A percentile compares a stretch with the other conserved stretches of the same genome.
Conservation (phyloP, 1,140 invertebrate species). For the Eupeodes corollae region DNA sequence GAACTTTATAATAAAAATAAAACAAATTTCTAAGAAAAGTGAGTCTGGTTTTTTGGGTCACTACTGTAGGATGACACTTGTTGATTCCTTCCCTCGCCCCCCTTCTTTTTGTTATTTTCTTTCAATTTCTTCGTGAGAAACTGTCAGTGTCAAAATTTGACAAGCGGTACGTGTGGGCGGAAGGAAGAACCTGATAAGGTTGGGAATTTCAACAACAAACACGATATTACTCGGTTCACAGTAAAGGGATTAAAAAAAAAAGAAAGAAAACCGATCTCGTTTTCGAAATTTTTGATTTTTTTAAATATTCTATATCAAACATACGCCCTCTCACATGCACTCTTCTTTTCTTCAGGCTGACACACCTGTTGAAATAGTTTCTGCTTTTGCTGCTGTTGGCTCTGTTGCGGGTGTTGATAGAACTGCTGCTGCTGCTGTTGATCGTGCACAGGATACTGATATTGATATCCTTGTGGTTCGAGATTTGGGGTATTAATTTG, state of each 20-base stretch:
- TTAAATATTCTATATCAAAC: conserved; percentile 2
- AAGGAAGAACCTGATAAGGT: conserved; percentile 20
- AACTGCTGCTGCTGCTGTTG: background rate
- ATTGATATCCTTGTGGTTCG: conserved; percentile 13
- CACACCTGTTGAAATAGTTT: conserved; percentile 30
- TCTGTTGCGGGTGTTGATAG: conserved; percentile 10
- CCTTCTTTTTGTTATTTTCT: no score
- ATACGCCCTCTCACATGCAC: conserved; percentile 4
- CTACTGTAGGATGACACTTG: no score
- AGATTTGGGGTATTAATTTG: conserved; percentile 11
- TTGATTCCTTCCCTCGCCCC: no score
- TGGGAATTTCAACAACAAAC: conserved; percentile 18
- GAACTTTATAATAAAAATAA: no score
- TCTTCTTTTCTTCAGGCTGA: no score
- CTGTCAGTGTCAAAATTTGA: no score
- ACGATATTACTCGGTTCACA: background rate
- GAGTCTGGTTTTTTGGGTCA: no score
- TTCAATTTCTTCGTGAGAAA: no score
- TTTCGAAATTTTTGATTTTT: background rate
- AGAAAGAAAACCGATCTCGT: conserved; percentile 15
- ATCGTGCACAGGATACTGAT: conserved; percentile 26
- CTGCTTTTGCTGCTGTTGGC: conserved; percentile 10
- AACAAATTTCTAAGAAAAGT: no score
- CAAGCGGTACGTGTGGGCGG: background rate
- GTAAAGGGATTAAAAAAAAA: conserved; percentile 12